Conservation (phyloP, 2,888 invertebrate species). For the Ischnura elegans region DNA sequence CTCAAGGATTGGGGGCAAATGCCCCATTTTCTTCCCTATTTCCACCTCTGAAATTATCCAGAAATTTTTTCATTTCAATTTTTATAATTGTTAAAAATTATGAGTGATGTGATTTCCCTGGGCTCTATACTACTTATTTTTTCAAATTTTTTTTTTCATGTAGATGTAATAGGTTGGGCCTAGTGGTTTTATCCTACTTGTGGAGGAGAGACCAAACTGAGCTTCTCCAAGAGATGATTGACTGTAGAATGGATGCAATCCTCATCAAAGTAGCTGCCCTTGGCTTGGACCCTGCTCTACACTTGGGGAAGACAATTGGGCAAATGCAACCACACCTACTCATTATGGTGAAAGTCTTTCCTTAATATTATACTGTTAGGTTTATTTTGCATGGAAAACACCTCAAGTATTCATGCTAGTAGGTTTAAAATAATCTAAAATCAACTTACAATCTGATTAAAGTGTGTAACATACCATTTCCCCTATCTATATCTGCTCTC, state of each 20-base stretch:
- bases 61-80: too few species aligned
- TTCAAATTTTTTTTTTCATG: conserved; percentile 75
- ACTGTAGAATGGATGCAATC: conserved; percentile 93
- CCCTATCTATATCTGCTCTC: too few species aligned
- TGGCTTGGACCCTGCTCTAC: conserved; percentile 91
- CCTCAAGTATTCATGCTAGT: too few species aligned
- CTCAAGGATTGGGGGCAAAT: too few species aligned
- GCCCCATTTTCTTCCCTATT: too few species aligned
- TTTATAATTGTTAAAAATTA: too few species aligned
- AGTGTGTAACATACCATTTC: too few species aligned
- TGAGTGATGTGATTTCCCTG: too few species aligned
- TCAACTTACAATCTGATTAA: too few species aligned
- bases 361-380: neutral
- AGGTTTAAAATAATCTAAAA: too few species aligned
- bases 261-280: conserved; percentile 98
- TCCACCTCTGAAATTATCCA: too few species aligned
- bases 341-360: conserved; percentile 82
- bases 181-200: conserved; percentile 94
- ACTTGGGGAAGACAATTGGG: conserved; percentile 91
- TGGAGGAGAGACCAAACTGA: conserved; percentile 98
- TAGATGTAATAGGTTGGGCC: conserved; percentile 93
- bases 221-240: conserved; percentile 97
- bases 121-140: too few species aligned
- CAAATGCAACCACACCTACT: conserved; percentile 93
- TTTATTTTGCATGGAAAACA: neutral